Base-by-base conservation (phyloP, 35 echinoderm and acorn worm genomes). In the Apostichopus japonicus region DNA sequence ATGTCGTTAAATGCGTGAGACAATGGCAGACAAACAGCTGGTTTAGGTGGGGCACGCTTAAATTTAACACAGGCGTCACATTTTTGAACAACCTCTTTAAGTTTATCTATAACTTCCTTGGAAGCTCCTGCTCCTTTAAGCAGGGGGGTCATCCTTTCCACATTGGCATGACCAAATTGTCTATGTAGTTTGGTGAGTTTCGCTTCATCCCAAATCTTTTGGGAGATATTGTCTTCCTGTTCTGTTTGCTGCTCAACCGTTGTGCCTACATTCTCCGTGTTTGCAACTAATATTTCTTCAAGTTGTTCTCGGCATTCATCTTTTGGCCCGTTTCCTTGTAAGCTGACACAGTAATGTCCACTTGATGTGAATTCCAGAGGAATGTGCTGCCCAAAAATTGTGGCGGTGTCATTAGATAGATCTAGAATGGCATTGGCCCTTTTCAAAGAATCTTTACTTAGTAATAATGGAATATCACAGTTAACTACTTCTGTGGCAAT, bases 401-500 rank as follows among this genome's bases (percentile, higher is more conserved):
- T 82, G 4, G 90, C 90, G 10, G 44, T 92, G 57, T 92, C 90
- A 80, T 92, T 81, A 59, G 10, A 55, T 24, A 92, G 44, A 25
- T 92, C 90, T 21, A 92, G 57, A 16, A 82, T 23, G n/a, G 90
- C 44, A 58, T 65, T 65, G 16, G 90, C 90, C 58, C 7, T 80
- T 65, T 92, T 92, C 19, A 81, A 53, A 4, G 77, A 92, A 1
- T 79, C 56, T 59, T 92, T 92, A 77, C 90, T 92, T 10, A 92
- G 90, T 33, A 92, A 52, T 52, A 92, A 65, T 5, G 90, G 75
- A 58, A 92, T 79, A 53, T 92, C 78, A 92, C 75, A 82, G 10
- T 92, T 21, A 5, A 92, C 90, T 57, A 92, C 77, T 65, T 80
- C 90, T 59, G 78, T 82, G 51, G 19, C n/a, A 80, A 92, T 92